phyloP scores from a whole-genome alignment of 2,797 vertebrate genomes.

The Poecilia picta region DNA sequence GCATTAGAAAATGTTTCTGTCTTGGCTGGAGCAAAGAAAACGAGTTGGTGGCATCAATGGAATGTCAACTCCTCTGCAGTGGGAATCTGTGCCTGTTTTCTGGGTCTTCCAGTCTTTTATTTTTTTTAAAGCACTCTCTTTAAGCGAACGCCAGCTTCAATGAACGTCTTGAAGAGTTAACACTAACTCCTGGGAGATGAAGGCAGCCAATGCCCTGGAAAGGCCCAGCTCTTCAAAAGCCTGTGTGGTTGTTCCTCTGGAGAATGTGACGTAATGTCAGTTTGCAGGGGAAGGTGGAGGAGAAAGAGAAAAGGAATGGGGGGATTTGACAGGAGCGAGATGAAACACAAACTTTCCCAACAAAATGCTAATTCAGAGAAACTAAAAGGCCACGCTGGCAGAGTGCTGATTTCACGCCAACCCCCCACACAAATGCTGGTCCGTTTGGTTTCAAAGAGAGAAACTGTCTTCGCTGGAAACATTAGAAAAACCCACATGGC shows the following conservation, averaged over 20 bases:
- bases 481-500: neutral
- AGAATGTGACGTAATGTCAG: constrained; percentile 73
- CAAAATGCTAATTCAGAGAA: constrained; percentile 38
- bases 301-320: constrained; percentile 5
- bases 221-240: constrained; percentile 66
- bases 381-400: constrained; percentile 16
- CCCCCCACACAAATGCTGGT: constrained; percentile 20
- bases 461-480: constrained; percentile 5
- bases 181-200: constrained; percentile 64
- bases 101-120: constrained; percentile 40
- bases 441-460: neutral
- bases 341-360: constrained; percentile 31
- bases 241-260: constrained; percentile 59
- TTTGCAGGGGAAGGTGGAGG: constrained; percentile 44
- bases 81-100: constrained; percentile 35
- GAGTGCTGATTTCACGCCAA: constrained; percentile 22
- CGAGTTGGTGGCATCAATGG: constrained; percentile 46
- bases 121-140: constrained; percentile 62
- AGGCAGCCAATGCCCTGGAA: constrained; percentile 54
- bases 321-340: constrained; percentile 32
- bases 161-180: constrained; percentile 65
- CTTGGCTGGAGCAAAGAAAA: constrained; percentile 34
- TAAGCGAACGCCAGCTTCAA: constrained; percentile 69
- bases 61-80: constrained; percentile 39
- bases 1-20: constrained; percentile 24